Evolutionary conservation across 2,888 invertebrate genomes (phyloP).

Genomic region (Tholera decimalis): DNA sequence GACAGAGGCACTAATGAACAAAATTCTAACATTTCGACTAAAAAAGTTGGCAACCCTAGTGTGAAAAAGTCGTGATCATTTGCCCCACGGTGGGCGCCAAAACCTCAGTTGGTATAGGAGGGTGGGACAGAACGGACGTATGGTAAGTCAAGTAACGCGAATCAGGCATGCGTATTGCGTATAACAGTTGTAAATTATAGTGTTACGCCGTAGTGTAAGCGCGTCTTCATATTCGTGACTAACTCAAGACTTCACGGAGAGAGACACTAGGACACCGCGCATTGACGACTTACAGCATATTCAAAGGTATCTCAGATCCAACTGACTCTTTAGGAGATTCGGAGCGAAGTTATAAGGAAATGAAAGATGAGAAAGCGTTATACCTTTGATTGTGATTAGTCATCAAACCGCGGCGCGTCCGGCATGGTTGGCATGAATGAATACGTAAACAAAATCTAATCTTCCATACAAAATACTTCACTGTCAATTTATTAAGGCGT

Average conservation of each 20-base stretch:
- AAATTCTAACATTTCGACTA: slow-evolving; percentile 66
- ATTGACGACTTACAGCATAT: slow-evolving; percentile 29
- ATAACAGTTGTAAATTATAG: slow-evolving; percentile 69
- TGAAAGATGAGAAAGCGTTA: background rate
- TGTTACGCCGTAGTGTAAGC: slow-evolving; percentile 64
- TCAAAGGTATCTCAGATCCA: slow-evolving; percentile 7
- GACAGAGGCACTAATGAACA: slow-evolving; percentile 60
- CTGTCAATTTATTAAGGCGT: slow-evolving; percentile 88
- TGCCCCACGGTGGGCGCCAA: slow-evolving; percentile 77
- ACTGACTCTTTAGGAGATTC: slow-evolving; percentile 4
- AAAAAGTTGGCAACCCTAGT: slow-evolving; percentile 74
- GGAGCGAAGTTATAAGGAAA: background rate
- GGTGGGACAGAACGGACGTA: slow-evolving; percentile 64
- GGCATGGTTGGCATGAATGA: slow-evolving; percentile 87
- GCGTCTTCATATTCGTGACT: slow-evolving; percentile 71
- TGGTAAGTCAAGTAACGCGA: slow-evolving; percentile 74
- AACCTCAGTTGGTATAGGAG: slow-evolving; percentile 66
- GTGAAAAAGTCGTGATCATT: slow-evolving; percentile 71
- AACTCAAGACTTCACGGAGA: slow-evolving; percentile 67
- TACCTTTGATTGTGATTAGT: slow-evolving; percentile 18
- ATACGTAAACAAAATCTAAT: slow-evolving; percentile 81
- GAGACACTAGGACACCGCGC: slow-evolving; percentile 50
- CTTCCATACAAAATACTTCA: slow-evolving; percentile 84
- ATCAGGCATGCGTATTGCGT: slow-evolving; percentile 76
- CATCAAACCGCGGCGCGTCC: slow-evolving; percentile 40